Percentiles rank a stretch among this genome's conserved stretches.
Conservation (phyloP, 2,113 vertebrate species). For the Crotalus horridus region DNA sequence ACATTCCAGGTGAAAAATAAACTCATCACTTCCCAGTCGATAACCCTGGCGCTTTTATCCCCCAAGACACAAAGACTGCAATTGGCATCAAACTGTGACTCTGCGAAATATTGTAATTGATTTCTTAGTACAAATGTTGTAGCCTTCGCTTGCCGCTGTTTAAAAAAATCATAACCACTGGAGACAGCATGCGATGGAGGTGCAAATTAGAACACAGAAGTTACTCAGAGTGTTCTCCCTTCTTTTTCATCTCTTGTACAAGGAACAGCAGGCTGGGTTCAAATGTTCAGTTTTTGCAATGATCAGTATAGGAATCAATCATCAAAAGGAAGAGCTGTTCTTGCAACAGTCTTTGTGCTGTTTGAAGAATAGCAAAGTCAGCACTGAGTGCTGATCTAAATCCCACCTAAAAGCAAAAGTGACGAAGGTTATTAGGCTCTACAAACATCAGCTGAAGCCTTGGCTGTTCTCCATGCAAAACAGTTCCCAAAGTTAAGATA, state of each 20-base stretch:
- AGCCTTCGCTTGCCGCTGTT: neutral
- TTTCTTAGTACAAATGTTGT: neutral
- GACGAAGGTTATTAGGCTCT: neutral
- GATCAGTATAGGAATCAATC: neutral
- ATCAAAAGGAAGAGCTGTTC: slow-evolving; percentile 20
- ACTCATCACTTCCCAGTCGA: neutral
- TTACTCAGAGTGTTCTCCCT: neutral
- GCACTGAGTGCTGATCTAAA: neutral
- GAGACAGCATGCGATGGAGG: neutral
- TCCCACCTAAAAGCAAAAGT: neutral
- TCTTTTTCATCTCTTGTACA: neutral
- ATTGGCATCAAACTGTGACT: neutral
- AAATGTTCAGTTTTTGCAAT: neutral
- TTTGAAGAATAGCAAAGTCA: neutral
- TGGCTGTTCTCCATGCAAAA: neutral
- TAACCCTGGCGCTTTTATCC: neutral
- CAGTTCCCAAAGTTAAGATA: neutral
- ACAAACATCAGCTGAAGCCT: neutral
- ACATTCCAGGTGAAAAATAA: neutral
- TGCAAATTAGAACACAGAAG: neutral
- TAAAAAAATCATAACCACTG: neutral
- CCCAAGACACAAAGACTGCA: neutral
- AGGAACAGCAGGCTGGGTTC: neutral
- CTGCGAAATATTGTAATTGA: neutral
- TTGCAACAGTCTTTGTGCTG: neutral